Evolutionary conservation across 2,888 invertebrate genomes (phyloP).

Genomic region (Drosophila mimica): DNA sequence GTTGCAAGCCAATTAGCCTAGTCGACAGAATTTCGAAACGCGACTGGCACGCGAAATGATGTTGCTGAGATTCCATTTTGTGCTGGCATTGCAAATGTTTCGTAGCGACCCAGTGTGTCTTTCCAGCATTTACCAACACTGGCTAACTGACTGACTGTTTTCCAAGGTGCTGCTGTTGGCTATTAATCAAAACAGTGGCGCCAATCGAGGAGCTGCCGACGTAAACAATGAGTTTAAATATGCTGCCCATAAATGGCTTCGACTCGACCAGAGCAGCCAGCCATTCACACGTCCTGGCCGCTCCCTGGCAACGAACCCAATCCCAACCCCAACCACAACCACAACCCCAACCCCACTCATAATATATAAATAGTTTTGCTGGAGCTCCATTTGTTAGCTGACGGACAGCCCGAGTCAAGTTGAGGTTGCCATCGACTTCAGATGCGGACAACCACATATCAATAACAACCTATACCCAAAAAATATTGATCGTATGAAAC

Average conservation of each 20-base stretch:
- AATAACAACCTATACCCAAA: neutral
- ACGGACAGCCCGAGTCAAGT: constrained; percentile 60
- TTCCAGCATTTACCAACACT: constrained; percentile 12
- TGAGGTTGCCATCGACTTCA: constrained; percentile 31
- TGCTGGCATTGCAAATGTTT: constrained; percentile 64
- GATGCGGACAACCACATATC: constrained; percentile 31
- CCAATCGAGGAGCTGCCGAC: constrained; percentile 42
- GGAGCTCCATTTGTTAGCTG: constrained; percentile 61
- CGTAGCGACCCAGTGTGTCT: neutral
- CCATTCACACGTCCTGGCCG: constrained; percentile 31
- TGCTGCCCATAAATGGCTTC: constrained; percentile 49
- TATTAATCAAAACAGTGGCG: constrained; percentile 68
- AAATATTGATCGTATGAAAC: neutral
- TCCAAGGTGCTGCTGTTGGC: constrained; percentile 22
- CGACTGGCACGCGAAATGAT: constrained; percentile 59
- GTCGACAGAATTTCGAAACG: constrained; percentile 43
- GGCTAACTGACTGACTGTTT: neutral
- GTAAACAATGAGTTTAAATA: constrained; percentile 62
- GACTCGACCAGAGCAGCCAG: constrained; percentile 10
- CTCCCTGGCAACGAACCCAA: constrained; percentile 22
- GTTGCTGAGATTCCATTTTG: constrained; percentile 59
- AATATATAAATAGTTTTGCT: constrained; percentile 68
- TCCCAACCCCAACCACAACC: neutral
- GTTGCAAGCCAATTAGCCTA: constrained; percentile 66
- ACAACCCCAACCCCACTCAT: neutral